Conservation (phyloP, 2,888 invertebrate genomes). For the Monoplex corrugatus region DNA sequence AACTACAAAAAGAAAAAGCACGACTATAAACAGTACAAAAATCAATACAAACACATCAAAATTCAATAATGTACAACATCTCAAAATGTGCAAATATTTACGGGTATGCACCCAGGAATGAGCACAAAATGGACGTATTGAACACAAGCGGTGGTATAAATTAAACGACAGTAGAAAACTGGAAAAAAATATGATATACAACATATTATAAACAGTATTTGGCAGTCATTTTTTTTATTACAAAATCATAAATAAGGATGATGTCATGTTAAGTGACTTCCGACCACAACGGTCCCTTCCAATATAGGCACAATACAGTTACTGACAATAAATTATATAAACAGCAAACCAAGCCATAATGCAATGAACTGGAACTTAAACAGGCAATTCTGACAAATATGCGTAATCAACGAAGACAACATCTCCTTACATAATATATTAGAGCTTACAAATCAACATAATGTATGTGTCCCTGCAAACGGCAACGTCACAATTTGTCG, state of each 20-base stretch:
- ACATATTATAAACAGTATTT: neutral
- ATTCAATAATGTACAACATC: conserved; percentile 5
- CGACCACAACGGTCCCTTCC: neutral
- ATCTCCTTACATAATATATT: no score
- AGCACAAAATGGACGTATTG: conserved; percentile 19
- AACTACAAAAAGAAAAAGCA: no score
- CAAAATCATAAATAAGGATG: conserved; percentile 12
- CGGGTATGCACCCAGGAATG: neutral
- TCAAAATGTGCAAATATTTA: neutral
- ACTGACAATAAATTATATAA: neutral
- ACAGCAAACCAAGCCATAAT: neutral
- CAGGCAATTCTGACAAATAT: neutral
- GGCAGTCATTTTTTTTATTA: neutral
- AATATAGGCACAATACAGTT: neutral
- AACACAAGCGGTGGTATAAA: conserved; percentile 42
- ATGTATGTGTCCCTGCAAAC: no score
- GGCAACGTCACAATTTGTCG: no score
- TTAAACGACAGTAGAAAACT: neutral
- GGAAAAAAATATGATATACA: neutral
- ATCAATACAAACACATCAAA: neutral
- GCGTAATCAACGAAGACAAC: no score
- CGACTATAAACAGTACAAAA: no score
- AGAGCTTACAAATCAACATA: no score
- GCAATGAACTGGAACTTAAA: neutral
- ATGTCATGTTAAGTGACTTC: neutral